phyloP scores from a whole-genome alignment of 2,113 vertebrate genomes.

The Muntiacus reevesi region DNA sequence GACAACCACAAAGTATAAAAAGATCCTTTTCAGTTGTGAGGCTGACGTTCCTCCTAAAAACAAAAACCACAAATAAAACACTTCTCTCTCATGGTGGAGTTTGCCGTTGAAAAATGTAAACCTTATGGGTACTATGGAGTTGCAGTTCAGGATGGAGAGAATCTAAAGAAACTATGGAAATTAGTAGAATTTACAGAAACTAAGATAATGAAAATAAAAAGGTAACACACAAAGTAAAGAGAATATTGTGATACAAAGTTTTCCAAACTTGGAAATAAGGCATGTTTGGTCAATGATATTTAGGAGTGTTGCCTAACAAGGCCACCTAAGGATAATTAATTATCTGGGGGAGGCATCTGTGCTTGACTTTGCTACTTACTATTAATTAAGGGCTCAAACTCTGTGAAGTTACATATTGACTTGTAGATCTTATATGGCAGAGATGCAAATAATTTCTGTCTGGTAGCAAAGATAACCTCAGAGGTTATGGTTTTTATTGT shows the following conservation, averaged over 20 bases:
- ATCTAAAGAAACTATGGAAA: neutral
- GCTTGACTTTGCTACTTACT: conserved; percentile 21
- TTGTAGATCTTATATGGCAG: neutral
- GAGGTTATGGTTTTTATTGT: conserved; percentile 36
- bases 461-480: conserved; percentile 2
- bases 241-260: neutral
- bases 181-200: neutral
- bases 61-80: neutral
- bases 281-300: neutral
- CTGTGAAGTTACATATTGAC: neutral
- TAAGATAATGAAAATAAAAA: neutral
- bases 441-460: conserved; percentile 50
- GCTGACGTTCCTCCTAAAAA: fast-evolving
- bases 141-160: neutral
- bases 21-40: neutral
- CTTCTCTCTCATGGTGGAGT: neutral
- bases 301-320: neutral
- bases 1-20: neutral
- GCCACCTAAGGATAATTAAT: neutral
- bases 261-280: neutral
- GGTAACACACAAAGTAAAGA: neutral
- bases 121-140: neutral
- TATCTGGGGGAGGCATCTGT: neutral
- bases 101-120: neutral
- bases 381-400: conserved; percentile 31